These are phyloP conservation scores for Mimas tiliae DNA, from an alignment of 2,888 invertebrate species.

Conservation along the genomic window DNA sequence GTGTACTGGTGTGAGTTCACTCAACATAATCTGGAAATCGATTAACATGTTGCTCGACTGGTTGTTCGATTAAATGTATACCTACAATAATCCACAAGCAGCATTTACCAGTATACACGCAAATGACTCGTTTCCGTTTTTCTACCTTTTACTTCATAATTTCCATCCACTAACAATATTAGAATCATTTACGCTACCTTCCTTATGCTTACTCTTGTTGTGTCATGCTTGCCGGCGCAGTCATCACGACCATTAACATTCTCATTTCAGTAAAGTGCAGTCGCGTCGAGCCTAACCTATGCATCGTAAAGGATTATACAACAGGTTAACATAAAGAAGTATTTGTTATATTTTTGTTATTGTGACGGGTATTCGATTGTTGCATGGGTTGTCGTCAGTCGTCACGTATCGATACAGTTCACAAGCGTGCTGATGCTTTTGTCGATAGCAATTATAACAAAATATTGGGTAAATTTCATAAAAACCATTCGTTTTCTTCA, in stretches of 20 bases:
- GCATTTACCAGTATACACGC: background rate
- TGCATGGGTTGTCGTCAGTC: constrained; percentile 46
- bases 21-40: too few relatives aligned
- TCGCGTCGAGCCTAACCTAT: constrained; percentile 61
- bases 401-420: constrained; percentile 36
- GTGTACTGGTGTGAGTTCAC: background rate
- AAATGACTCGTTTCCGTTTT: background rate
- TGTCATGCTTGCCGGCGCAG: constrained; percentile 50
- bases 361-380: constrained; percentile 51
- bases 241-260: constrained; percentile 59
- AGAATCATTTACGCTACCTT: constrained; percentile 28
- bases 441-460: background rate
- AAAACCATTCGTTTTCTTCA: background rate
- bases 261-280: constrained; percentile 67
- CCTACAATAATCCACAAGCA: background rate
- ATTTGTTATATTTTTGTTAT: constrained; percentile 41
- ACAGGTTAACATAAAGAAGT: constrained; percentile 57
- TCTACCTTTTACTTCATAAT: background rate
- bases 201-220: constrained; percentile 43
- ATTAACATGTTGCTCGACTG: too few relatives aligned
- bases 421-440: constrained; percentile 31
- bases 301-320: constrained; percentile 61
- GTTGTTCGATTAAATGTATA: too few relatives aligned
- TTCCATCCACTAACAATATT: background rate
- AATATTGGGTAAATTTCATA: background rate